Evolutionary conservation across 2,888 invertebrate genomes (phyloP).

Genomic region (Crepidodera aurea): DNA sequence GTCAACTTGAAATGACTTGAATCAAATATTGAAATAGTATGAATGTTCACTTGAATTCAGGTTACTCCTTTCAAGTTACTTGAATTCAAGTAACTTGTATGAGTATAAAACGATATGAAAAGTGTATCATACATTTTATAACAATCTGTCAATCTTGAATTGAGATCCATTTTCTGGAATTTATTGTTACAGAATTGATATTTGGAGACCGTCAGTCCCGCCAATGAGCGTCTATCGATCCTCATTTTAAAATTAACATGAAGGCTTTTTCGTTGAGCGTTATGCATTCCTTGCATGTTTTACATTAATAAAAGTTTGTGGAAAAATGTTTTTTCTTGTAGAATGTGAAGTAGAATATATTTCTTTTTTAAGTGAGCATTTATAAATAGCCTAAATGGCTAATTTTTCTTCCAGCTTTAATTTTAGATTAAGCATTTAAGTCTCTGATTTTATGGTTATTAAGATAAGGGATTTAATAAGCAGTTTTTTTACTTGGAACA

Average conservation of each 20-base stretch:
- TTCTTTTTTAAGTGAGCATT: constrained; percentile 10
- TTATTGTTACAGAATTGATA: too few species aligned
- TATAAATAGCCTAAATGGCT: neutral
- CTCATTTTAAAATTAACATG: constrained; percentile 15
- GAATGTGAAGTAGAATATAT: constrained; percentile 7
- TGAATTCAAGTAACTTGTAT: too few species aligned
- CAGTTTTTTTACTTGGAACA: too few species aligned
- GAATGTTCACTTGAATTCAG: too few species aligned
- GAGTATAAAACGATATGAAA: too few species aligned
- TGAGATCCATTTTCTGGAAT: too few species aligned
- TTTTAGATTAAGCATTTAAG: neutral
- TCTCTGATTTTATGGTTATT: constrained; percentile 3
- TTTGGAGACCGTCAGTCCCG: too few species aligned
- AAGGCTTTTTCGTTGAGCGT: neutral
- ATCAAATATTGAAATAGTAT: too few species aligned
- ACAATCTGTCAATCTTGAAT: too few species aligned
- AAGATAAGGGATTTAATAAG: neutral
- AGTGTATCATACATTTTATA: too few species aligned
- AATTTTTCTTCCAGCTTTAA: constrained; percentile 1
- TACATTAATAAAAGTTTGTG: constrained; percentile 13
- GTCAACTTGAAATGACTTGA: too few species aligned
- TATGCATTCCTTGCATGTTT: constrained; percentile 17
- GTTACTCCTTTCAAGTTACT: too few species aligned
- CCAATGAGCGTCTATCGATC: constrained; percentile 8
- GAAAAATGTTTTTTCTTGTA: constrained; percentile 7